These are phyloP conservation scores for Aplochiton taeniatus DNA, from an alignment of 2,797 vertebrate species.

Conservation along the genomic window DNA sequence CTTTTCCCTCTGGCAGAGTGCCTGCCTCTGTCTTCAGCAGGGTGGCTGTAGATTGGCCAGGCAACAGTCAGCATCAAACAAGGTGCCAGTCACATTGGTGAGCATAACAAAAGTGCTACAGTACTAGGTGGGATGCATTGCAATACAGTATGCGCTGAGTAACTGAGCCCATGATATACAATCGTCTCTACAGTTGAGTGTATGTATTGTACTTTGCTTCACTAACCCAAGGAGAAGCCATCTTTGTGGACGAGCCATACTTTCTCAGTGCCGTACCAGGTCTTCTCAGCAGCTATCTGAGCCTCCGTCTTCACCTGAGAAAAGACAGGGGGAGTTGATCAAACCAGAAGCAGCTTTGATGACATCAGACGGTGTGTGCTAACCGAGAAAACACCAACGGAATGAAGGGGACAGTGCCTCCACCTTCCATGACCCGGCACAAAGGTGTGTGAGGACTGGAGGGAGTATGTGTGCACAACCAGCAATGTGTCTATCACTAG, in stretches of 20 bases:
- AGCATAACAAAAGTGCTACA: not conserved
- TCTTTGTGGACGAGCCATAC: conserved; percentile 98
- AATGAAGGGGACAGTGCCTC: too few relatives aligned
- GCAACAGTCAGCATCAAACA: conserved; percentile 32
- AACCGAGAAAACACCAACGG: too few relatives aligned
- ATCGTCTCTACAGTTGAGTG: not conserved
- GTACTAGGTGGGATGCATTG: conserved; percentile 26
- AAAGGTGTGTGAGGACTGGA: too few relatives aligned
- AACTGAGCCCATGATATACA: not conserved
- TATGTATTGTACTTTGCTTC: conserved; percentile 5
- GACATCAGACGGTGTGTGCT: too few relatives aligned
- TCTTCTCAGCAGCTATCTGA: conserved; percentile 87
- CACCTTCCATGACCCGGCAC: too few relatives aligned
- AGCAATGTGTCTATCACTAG: too few relatives aligned
- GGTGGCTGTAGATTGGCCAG: conserved; percentile 74
- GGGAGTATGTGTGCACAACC: too few relatives aligned
- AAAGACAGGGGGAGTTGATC: conserved; percentile 7
- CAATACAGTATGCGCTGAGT: conserved; percentile 17
- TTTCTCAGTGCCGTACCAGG: conserved; percentile 93
- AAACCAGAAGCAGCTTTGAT: too few relatives aligned
- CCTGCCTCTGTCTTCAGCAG: conserved; percentile 82
- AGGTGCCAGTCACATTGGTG: too few relatives aligned
- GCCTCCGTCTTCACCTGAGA: conserved; percentile 90
- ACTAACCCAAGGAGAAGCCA: conserved; percentile 94
- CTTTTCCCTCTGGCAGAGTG: conserved; percentile 89